Base-by-base conservation (phyloP, 2,797 vertebrate species). In the Rachycentron canadum region DNA sequence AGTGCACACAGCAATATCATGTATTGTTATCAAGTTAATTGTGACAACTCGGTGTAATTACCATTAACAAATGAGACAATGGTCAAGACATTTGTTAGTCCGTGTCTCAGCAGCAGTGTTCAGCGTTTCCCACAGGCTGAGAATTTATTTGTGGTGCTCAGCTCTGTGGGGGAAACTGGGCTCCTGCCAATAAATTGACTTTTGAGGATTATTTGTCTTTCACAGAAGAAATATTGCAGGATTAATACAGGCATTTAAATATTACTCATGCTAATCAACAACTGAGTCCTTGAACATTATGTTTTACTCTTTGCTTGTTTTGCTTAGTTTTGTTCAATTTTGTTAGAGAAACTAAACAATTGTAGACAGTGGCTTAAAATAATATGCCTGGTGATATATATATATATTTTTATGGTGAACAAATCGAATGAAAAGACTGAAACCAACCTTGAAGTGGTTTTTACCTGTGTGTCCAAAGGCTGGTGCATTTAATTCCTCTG, bases 1-100 rank as follows among this genome's bases (percentile, higher is more conserved):
- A 9, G 1, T 69, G 56, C 36, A 36, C 19, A 23, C 49, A 17
- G 53, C 40, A n/a, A 19, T 23, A 8, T n/a, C 21, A 67, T 69
- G 2, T 36, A 57, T 75, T 50, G 63, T 43, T 7, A 62, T 3
- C 7, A 26, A 61, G 78, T 55, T 69, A 80, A 81, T 36, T 66
- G 67, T 66, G 83, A 68, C 56, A 41, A 45, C 41, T 62, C 0
- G 0, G 69, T 69, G 10, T 84, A 84, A 84, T 88, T 83, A 71
- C 7, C 17, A 63, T 66, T 30, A 79, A 77, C 47, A 72, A 73
- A 81, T 77, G 65, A 80, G 62, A 65, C 45, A 12, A 17, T 14
- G 60, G 62, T 71, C 28, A 26, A 56, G 62, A 53, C 73, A 68
- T 73, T 75, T 63, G 47, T 79, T 45, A 64, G 56, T n/a, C 28